A percentile compares a stretch with the other conserved stretches of the same genome.
Conservation (phyloP, 2,888 invertebrate species). For the Sturmia bella region DNA sequence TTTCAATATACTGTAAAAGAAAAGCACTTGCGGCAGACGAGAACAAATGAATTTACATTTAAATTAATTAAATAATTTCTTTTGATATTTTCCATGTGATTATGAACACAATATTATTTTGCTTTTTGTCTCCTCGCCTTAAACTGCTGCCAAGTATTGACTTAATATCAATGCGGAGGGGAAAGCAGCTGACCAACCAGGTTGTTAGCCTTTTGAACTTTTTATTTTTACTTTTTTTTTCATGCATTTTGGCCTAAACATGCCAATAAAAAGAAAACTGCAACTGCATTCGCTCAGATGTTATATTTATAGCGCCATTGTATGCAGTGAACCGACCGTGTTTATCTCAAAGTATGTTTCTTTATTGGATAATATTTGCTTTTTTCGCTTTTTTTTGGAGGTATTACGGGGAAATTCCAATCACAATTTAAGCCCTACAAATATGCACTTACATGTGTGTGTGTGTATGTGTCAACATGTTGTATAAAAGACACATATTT, state of each 20-base stretch:
- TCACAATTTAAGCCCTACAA: constrained; percentile 35
- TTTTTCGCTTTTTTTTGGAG: constrained; percentile 1
- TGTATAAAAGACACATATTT: background rate
- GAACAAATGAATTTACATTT: background rate
- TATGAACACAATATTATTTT: no score
- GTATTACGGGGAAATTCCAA: constrained; percentile 25
- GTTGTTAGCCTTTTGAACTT: constrained; percentile 65
- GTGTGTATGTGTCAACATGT: constrained; percentile 3
- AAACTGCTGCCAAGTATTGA: constrained; percentile 55
- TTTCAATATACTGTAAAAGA: no score
- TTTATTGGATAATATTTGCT: background rate
- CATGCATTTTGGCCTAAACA: constrained; percentile 5
- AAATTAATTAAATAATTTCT: background rate
- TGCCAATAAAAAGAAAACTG: background rate
- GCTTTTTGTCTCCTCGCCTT: background rate
- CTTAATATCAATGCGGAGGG: constrained; percentile 13
- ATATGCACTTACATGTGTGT: no score
- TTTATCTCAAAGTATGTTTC: background rate
- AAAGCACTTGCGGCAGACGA: background rate
- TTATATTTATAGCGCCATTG: background rate
- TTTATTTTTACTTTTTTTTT: constrained; percentile 14
- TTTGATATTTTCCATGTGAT: no score
- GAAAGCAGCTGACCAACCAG: constrained; percentile 35
- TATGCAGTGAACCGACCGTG: constrained; percentile 23
- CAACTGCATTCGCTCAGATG: constrained; percentile 3